A percentile compares a stretch with the other conserved stretches of the same genome.
Conservation (phyloP, 2,797 vertebrate species). For the Brachymystax lenok region DNA sequence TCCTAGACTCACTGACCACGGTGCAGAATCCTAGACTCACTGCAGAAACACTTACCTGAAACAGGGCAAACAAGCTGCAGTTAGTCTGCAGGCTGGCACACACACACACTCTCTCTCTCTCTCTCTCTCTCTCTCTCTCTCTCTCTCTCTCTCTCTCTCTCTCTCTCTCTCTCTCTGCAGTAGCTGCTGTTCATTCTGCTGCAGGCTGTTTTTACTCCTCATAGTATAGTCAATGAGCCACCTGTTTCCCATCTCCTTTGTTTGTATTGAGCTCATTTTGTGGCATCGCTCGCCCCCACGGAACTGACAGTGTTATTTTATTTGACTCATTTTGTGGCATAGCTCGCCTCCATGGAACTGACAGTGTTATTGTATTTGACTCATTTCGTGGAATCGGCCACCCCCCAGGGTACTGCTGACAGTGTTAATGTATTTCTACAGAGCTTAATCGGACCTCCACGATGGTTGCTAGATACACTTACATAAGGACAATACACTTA, state of each 20-base stretch:
- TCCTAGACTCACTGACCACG: too few relatives aligned
- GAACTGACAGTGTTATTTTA: too few relatives aligned
- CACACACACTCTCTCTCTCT: not conserved
- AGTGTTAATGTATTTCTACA: slow-evolving; percentile 5
- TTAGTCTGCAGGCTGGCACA: not conserved
- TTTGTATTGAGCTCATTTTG: slow-evolving; percentile 46
- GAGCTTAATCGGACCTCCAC: slow-evolving; percentile 7
- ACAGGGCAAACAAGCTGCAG: not conserved
- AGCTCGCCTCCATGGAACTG: not conserved
- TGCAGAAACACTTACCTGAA: not conserved
- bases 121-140: too few relatives aligned
- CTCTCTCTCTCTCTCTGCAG: slow-evolving; percentile 9
- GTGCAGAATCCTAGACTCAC: too few relatives aligned
- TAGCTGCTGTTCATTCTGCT: not conserved
- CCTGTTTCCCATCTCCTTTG: slow-evolving; percentile 36
- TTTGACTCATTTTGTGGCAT: not conserved
- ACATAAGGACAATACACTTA: not conserved
- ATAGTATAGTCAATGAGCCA: slow-evolving; percentile 30
- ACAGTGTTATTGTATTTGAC: slow-evolving; percentile 1
- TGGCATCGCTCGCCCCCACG: not conserved
- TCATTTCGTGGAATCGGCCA: slow-evolving; percentile 7
- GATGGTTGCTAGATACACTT: not conserved
- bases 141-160: too few relatives aligned
- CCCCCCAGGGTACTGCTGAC: slow-evolving; percentile 13
- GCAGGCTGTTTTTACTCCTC: slow-evolving; percentile 25